Percentiles rank a stretch among this genome's conserved stretches.
Evolutionary conservation across 2,113 vertebrate genomes (phyloP).

Genomic region (Athene noctua): DNA sequence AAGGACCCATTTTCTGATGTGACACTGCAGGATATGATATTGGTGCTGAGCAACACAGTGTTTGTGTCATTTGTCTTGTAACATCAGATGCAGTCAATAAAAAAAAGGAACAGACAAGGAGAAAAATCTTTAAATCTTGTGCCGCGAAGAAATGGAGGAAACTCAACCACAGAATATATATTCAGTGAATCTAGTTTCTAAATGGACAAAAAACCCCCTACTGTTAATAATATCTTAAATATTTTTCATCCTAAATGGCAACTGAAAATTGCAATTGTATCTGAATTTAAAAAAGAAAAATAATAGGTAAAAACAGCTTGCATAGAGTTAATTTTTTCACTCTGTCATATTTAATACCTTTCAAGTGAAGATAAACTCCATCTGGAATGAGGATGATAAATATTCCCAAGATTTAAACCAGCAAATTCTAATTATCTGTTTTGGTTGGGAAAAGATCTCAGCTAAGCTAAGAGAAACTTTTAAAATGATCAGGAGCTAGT

Average conservation of each 20-base stretch:
- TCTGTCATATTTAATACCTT: neutral
- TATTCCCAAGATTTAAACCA: neutral
- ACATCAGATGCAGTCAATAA: neutral
- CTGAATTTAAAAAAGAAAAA: neutral
- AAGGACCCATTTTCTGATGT: neutral
- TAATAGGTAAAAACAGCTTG: neutral
- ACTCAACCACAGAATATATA: neutral
- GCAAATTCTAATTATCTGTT: neutral
- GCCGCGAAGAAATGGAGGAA: neutral
- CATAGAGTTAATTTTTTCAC: neutral
- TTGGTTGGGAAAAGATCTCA: neutral
- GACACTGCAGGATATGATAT: neutral
- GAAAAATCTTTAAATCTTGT: neutral
- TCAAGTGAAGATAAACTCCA: neutral
- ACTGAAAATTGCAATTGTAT: neutral
- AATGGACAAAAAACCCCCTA: neutral
- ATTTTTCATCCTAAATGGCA: neutral
- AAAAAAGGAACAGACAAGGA: neutral
- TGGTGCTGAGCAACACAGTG: neutral
- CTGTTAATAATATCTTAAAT: neutral
- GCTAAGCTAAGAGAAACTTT: neutral
- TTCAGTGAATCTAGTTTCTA: neutral
- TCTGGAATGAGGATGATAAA: neutral
- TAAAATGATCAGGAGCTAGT: neutral
- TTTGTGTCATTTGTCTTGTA: neutral